Evolutionary conservation across 2,113 vertebrate species (phyloP).

Genomic region (Phyllostomus discolor): DNA sequence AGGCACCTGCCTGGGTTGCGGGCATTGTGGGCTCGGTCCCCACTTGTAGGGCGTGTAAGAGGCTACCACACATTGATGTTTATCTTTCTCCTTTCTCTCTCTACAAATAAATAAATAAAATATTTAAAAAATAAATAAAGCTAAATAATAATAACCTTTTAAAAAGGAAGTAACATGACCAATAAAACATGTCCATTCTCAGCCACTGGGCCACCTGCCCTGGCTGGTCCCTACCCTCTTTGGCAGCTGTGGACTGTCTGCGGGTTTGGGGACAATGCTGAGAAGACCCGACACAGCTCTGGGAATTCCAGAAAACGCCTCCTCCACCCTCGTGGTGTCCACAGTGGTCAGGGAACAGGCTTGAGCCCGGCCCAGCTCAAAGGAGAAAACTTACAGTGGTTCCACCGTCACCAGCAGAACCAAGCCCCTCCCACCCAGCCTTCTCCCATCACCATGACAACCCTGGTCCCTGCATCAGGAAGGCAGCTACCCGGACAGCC

Average conservation of each 20-base stretch:
- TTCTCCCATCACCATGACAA: not conserved
- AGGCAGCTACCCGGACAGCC: not conserved
- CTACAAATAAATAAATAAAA: too few relatives aligned
- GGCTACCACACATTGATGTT: too few relatives aligned
- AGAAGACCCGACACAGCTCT: not conserved
- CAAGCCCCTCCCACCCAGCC: not conserved
- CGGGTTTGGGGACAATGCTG: not conserved
- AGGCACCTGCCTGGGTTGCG: too few relatives aligned
- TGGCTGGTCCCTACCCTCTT: not conserved
- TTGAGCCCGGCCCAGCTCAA: not conserved
- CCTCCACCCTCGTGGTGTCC: fast-evolving
- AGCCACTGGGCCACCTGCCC: not conserved
- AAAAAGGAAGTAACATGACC: not conserved
- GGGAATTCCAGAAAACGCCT: not conserved
- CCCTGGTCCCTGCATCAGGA: not conserved
- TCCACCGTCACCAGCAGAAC: not conserved
- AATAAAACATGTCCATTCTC: not conserved
- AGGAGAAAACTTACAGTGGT: not conserved
- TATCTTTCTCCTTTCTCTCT: too few relatives aligned
- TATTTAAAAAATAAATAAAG: not conserved
- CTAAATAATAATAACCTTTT: not conserved
- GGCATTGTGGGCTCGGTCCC: too few relatives aligned
- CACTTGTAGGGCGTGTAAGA: too few relatives aligned
- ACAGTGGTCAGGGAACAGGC: not conserved
- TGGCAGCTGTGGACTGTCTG: not conserved